These are phyloP conservation scores for Cettia cetti DNA, from an alignment of 2,113 vertebrate species.

Conservation along the genomic window DNA sequence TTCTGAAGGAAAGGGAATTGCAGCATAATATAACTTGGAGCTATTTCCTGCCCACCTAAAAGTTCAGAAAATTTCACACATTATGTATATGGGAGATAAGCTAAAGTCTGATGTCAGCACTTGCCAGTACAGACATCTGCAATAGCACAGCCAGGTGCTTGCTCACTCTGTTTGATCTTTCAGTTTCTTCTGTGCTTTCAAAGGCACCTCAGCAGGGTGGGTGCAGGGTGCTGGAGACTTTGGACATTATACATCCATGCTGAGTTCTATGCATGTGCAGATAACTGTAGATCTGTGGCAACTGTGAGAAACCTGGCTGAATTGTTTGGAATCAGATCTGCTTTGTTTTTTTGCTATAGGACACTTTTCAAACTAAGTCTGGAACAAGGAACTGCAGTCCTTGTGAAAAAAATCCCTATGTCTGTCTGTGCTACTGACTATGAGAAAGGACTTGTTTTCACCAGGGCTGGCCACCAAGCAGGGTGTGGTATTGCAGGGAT, in stretches of 20 bases:
- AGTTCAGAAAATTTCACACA: background rate
- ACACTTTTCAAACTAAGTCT: background rate
- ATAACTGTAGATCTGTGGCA: background rate
- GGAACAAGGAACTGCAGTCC: background rate
- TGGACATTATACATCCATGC: background rate
- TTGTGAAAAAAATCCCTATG: fast-evolving
- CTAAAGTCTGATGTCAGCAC: background rate
- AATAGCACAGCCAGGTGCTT: background rate
- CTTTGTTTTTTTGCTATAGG: background rate
- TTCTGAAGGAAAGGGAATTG: background rate
- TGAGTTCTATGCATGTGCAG: background rate
- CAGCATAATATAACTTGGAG: background rate
- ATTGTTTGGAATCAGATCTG: background rate
- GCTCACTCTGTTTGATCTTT: background rate
- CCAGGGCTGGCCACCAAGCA: background rate
- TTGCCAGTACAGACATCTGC: background rate
- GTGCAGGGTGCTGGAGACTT: background rate
- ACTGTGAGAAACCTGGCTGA: background rate
- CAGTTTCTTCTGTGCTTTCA: background rate
- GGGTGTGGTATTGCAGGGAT: background rate
- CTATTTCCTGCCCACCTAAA: background rate
- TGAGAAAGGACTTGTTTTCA: background rate
- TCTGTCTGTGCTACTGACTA: background rate
- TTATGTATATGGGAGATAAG: background rate
- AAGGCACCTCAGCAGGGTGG: background rate